Base-by-base conservation (phyloP, 2,113 vertebrate species). In the Spermophilus dauricus region DNA sequence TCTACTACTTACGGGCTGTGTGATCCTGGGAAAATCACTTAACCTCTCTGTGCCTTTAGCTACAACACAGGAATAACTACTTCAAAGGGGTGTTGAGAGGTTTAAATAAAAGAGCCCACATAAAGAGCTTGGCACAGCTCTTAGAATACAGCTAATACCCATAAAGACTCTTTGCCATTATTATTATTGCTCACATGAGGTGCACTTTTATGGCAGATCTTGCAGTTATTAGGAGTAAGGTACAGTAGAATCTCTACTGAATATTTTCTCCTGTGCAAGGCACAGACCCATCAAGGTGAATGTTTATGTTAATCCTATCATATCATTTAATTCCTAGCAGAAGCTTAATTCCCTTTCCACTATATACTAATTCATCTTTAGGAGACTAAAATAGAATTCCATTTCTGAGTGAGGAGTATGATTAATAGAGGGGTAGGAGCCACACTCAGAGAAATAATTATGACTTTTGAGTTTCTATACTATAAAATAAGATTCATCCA, bases 361-460 rank as follows among this genome's bases (percentile, higher is more conserved):
- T 78, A 96, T 96, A 92, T 53, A 90, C 87, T 97, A 87, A 96
- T 96, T 91, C 96, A 93, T 83, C 97, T 91, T 94, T 63, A 75
- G 37, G 56, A 94, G 77, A 96, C 77, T 37, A 90, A 97, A 97
- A 94, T 69, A 96, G 96, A 98, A 97, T 84, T 84, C 51, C 91
- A 93, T 86, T 96, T 90, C 95, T 97, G 84, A 76, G 24, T 77
- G 70, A 92, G 37, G 24, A 96, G n/a, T 78, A 51, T 94, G 92
- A 97, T 97, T 97, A 96, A 98, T 86, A 93, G 48, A 95, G 42
- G 73, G 92, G 32, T 82, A 97, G 90, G 34, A 96, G 53, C 92
- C 84, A 92, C 95, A 72, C 63, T 97, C 86, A 17, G 65, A 75
- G 81, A 97, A 95, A 89, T 95, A 95, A 93, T 91, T 80, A 97